These are phyloP conservation scores for Lepidurus apus DNA, from an alignment of 1,140 invertebrate species.

Conservation along the genomic window DNA sequence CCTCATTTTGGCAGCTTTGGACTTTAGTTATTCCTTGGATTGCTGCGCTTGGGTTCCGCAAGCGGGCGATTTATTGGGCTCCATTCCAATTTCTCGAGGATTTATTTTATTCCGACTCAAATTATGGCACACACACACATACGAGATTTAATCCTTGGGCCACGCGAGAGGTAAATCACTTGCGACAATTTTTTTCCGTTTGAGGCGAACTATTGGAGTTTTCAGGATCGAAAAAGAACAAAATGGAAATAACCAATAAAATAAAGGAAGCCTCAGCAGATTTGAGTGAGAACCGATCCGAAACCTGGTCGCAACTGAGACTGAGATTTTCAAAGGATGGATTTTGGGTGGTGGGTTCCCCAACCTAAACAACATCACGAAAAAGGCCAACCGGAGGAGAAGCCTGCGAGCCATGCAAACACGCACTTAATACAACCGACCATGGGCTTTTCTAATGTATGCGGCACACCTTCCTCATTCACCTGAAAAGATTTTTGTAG, in stretches of 20 bases:
- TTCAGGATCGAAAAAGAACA: too few relatives aligned
- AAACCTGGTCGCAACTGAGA: background rate
- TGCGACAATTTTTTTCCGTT: background rate
- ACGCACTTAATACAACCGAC: too few relatives aligned
- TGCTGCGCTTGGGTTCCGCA: background rate
- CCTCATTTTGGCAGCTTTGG: too few relatives aligned
- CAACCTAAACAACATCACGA: too few relatives aligned
- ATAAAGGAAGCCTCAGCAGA: too few relatives aligned
- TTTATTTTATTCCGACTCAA: too few relatives aligned
- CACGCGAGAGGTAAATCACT: background rate
- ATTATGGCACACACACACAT: too few relatives aligned
- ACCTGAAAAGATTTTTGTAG: background rate
- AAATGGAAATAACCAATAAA: too few relatives aligned
- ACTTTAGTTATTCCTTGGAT: background rate
- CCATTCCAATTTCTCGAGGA: background rate
- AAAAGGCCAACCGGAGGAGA: too few relatives aligned
- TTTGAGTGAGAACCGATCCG: background rate
- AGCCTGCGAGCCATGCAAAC: too few relatives aligned
- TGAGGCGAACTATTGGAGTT: background rate
- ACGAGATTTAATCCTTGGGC: background rate
- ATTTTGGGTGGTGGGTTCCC: background rate
- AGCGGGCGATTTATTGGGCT: background rate
- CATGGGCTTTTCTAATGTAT: background rate
- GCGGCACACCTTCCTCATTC: constrained; percentile 13
- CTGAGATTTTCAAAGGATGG: constrained; percentile 13